Evolutionary conservation across 2,113 vertebrate genomes (phyloP), one percentile per base, ranked within the genome.

Genomic region (Laticauda colubrina): DNA sequence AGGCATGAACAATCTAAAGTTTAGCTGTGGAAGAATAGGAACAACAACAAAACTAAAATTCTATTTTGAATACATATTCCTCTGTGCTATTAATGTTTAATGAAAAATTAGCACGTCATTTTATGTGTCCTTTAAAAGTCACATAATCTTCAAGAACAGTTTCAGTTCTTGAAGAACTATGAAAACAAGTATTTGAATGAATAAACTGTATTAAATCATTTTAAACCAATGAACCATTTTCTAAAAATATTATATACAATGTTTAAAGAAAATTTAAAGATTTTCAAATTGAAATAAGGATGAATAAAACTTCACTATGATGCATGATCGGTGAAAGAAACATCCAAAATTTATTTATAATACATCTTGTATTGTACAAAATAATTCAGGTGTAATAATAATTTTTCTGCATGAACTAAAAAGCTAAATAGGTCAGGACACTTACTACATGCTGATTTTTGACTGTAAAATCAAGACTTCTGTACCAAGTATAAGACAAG

Each of bases 401-500:
- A 93, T 57, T 89, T 92, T 86, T 11, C 61, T 20, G 59, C 48
- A 29, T 39, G 90, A 92, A 95, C 91, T 57, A 51, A 21, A 95
- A 97, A 95, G 94, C 4, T 10, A 90, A 2, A 29, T 88, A 69
- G 91, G 91, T 89, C 92, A 94, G 91, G 0, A 0, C 94, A 92
- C 15, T 93, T 92, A 92, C 92, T 92, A 90, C 95, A 96, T 53
- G 92, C 86, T 94, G 56, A 55, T 93, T 95, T 94, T 45, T 94
- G 94, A 87, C 95, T 95, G 75, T 92, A 86, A 94, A 91, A 56
- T 23, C 85, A 15, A 75, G 75, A 15, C 94, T 87, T 95, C 92
- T 95, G 94, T 95, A 95, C 96, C 21, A 54, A 95, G 91, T 86
- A 86, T 95, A 89, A 59, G 94, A 94, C 92, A 97, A 96, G 92